Evolutionary conservation across 2,797 vertebrate genomes (phyloP), one percentile per base, ranked within the genome.

Genomic region (Miichthys miiuy): DNA sequence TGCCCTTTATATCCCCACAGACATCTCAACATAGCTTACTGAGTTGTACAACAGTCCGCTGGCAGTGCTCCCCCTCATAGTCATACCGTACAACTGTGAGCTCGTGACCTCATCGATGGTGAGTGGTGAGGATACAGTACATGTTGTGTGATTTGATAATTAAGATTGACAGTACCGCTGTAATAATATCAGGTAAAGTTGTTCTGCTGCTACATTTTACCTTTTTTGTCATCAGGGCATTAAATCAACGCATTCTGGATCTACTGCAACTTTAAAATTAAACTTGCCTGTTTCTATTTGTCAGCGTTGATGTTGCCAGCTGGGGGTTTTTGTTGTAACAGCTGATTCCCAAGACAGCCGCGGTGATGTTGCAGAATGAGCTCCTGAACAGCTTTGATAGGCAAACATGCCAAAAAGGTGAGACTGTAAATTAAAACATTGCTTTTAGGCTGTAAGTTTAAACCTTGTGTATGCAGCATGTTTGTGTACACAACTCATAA

Each of bases 11-110:
- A 48, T 85, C 83, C 81, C 87, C 9, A 14, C 65, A 82, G 90
- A 91, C 87, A 67, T 82, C 79, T 78, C 77, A 79, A 84, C 86
- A 83, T 80, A 86, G 85, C 82, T 89, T 84, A 79, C 11, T 69
- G 85, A 79, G 81, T 77, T 69, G 70, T 51, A 73, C 68, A 80
- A 25, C 77, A 64, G 80, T 55, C 52, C 38, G 18, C 21, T 63
- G 74, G 58, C 50, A 21, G 47, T 16, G 34, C 74, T 82, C 65
- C 1, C 14, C 76, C 52, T 61, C 67, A 66, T 44, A 25, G 61
- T 66, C 56, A 34, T 61, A 71, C 71, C 47, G 44, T 57, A 68
- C 44, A 60, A 57, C 51, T 21, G 21, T 17, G 68, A 74, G 27
- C 46, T 61, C 64, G 12, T 42, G 62, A 60, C 77, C 51, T 80